Conservation (phyloP, 2,797 vertebrate species). For the Acipenser transmontanus region DNA sequence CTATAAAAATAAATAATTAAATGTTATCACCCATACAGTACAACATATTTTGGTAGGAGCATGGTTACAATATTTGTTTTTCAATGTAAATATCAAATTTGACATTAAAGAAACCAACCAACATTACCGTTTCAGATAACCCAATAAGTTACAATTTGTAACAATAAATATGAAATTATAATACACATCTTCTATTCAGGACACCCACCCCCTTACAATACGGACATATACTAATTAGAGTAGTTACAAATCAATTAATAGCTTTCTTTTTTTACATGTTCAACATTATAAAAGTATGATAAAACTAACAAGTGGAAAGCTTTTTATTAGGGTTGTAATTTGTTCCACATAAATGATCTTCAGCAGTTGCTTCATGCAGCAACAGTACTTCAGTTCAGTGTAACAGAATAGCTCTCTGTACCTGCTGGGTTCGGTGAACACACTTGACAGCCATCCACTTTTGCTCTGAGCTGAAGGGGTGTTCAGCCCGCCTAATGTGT, state of each 20-base stretch:
- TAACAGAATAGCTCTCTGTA: conserved; percentile 24
- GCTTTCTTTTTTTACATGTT: no score
- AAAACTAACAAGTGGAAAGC: background rate
- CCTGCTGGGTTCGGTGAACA: conserved; percentile 81
- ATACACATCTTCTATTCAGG: no score
- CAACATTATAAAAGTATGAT: background rate
- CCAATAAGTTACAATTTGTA: no score
- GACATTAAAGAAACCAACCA: no score
- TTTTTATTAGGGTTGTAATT: background rate
- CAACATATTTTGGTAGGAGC: no score
- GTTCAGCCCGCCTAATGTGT: conserved; percentile 80
- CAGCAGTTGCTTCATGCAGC: background rate
- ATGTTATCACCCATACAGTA: background rate
- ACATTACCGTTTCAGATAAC: no score
- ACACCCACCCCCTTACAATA: no score
- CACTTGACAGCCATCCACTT: conserved; percentile 96
- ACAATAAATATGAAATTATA: no score
- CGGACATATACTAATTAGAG: no score
- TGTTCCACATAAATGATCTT: background rate
- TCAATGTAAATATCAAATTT: no score
- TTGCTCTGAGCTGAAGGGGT: conserved; percentile 89
- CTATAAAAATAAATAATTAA: conserved; percentile 42
- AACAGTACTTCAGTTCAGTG: conserved; percentile 14
- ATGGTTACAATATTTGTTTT: no score
- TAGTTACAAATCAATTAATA: no score